These are phyloP conservation scores for Cremastinae sp. DNA, from an alignment of 2,888 invertebrate genomes.

Conservation along the genomic window DNA sequence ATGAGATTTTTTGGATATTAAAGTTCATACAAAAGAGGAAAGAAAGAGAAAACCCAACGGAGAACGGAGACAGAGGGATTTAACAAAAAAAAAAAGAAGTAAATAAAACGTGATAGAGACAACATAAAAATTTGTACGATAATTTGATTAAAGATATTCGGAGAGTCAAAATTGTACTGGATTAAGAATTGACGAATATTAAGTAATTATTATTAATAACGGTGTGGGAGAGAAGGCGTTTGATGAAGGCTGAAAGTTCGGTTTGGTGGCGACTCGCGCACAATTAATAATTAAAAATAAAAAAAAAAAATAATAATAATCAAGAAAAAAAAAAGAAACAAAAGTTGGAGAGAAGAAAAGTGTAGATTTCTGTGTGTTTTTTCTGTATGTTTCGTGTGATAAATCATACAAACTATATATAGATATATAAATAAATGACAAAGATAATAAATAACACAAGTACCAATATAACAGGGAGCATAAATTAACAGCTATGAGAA, in stretches of 20 bases:
- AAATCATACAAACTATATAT: slow-evolving; percentile 53
- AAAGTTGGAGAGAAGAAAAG: slow-evolving; percentile 63
- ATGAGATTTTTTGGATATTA: slow-evolving; percentile 6
- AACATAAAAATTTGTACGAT: no score
- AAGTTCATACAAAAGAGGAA: slow-evolving; percentile 14
- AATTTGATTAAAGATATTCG: slow-evolving; percentile 46
- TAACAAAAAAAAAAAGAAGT: slow-evolving; percentile 30
- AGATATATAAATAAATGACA: slow-evolving; percentile 42
- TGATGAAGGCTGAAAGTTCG: slow-evolving; percentile 7
- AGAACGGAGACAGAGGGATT: slow-evolving; percentile 21
- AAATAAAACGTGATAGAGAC: slow-evolving; percentile 29
- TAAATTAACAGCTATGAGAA: slow-evolving; percentile 41
- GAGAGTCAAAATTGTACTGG: slow-evolving; percentile 37
- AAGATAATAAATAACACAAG: slow-evolving; percentile 59
- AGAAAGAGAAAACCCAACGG: slow-evolving; percentile 36
- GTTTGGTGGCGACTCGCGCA: slow-evolving; percentile 51
- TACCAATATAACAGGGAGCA: slow-evolving; percentile 55
- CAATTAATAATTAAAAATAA: slow-evolving; percentile 36
- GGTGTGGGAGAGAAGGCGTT: slow-evolving; percentile 33
- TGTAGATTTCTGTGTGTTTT: slow-evolving; percentile 53
- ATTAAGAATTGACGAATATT: slow-evolving; percentile 57
- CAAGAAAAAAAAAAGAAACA: slow-evolving; percentile 45
- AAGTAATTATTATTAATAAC: slow-evolving; percentile 54
- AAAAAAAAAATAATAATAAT: no score
- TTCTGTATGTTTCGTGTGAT: slow-evolving; percentile 55